A percentile compares a stretch with the other conserved stretches of the same genome.
phyloP scores from a whole-genome alignment of 2,888 invertebrate species.

The Arrhopalites spinosus region DNA sequence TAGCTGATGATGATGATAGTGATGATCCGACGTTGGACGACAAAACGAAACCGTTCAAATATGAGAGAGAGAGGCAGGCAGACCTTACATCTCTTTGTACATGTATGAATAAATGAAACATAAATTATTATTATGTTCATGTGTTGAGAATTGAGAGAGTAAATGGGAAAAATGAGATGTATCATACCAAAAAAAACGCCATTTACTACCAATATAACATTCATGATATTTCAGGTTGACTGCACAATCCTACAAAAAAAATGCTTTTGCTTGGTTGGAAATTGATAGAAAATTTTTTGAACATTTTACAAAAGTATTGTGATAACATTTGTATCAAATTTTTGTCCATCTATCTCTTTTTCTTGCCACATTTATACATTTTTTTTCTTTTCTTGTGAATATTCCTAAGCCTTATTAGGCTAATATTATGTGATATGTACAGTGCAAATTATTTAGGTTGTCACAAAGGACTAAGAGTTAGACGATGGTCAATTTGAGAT shows the following conservation, averaged over 20 bases:
- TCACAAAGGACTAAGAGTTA: too few species aligned
- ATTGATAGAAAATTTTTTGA: slow-evolving; percentile 27
- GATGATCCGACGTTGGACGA: neutral
- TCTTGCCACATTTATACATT: too few species aligned
- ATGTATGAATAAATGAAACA: slow-evolving; percentile 50
- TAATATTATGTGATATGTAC: neutral
- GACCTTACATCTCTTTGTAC: slow-evolving; percentile 15
- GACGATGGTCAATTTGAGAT: too few species aligned
- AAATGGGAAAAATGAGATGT: slow-evolving; percentile 50
- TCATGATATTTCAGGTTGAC: slow-evolving; percentile 34
- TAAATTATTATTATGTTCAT: slow-evolving; percentile 39
- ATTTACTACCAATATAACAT: slow-evolving; percentile 8
- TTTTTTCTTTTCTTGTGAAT: too few species aligned
- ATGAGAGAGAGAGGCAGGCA: neutral
- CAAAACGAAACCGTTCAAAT: neutral
- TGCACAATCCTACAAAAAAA: slow-evolving; percentile 12
- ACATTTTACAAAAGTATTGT: neutral
- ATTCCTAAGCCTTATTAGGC: neutral
- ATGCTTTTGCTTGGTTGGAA: slow-evolving; percentile 23
- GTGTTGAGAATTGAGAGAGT: slow-evolving; percentile 37
- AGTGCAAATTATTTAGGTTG: too few species aligned
- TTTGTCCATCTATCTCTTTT: too few species aligned
- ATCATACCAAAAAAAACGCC: neutral
- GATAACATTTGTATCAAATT: too few species aligned
- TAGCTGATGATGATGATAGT: too few species aligned